A percentile compares a stretch with the other conserved stretches of the same genome.
These are phyloP conservation scores for Eulemur macaco DNA, from an alignment of 2,113 vertebrate species.

Conservation along the genomic window DNA sequence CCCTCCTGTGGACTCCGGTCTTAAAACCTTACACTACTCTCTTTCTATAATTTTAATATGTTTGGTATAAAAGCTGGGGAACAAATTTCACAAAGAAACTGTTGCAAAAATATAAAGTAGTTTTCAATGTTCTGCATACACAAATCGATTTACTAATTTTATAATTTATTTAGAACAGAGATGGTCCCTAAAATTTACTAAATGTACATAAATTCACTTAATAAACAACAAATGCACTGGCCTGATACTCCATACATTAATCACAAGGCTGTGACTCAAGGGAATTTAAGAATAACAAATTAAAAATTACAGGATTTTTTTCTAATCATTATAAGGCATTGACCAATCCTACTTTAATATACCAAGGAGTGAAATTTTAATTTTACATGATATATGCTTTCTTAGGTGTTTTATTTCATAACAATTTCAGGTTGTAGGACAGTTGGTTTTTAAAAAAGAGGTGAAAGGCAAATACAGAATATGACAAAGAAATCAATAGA, in stretches of 20 bases:
- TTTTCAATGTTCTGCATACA: not conserved
- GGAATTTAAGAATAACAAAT: not conserved
- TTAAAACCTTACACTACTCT: not conserved
- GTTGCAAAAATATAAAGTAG: not conserved
- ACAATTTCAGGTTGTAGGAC: not conserved
- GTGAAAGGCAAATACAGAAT: not conserved
- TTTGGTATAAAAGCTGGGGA: not conserved
- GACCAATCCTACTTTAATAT: not conserved
- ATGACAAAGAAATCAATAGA: constrained; percentile 57
- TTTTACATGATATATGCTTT: not conserved
- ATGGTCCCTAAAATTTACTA: not conserved
- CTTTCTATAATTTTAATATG: not conserved
- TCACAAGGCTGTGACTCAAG: not conserved
- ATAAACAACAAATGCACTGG: not conserved
- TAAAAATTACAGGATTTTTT: not conserved
- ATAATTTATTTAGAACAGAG: not conserved
- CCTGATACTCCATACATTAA: not conserved
- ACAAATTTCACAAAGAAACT: not conserved
- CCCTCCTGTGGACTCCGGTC: too few relatives aligned
- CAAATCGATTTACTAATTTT: not conserved
- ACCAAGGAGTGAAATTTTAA: constrained; percentile 15
- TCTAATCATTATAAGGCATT: not conserved
- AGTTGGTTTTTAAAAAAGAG: not conserved
- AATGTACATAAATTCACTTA: not conserved
- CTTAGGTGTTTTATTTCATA: constrained; percentile 18